Evolutionary conservation across 2,113 vertebrate genomes (phyloP).

Genomic region (Seriola quinqueradiata): DNA sequence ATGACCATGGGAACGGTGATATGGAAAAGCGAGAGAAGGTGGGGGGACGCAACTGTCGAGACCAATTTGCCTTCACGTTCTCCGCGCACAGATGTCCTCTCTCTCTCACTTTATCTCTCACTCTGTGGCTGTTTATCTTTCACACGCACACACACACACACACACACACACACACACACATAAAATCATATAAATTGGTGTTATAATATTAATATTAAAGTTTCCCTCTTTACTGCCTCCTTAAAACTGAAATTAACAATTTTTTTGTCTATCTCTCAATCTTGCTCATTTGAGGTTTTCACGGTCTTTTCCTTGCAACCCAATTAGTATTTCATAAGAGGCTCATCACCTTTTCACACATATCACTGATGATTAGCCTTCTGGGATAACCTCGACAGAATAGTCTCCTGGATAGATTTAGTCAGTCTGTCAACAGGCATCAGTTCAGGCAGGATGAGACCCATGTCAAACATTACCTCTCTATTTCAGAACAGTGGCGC

Average conservation of each 20-base stretch:
- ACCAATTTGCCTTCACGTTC: conserved; percentile 60
- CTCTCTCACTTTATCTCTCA: background rate
- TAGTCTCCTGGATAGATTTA: conserved; percentile 83
- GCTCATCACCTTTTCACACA: conserved; percentile 84
- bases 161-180: conserved; percentile 16
- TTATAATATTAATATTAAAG: background rate
- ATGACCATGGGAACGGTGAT: conserved; percentile 69
- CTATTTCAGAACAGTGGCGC: conserved; percentile 73
- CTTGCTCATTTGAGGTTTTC: conserved; percentile 61
- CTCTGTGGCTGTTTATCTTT: background rate
- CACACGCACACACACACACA: conserved; percentile 25
- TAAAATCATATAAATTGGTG: background rate
- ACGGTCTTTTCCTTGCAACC: conserved; percentile 65
- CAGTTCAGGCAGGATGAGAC: conserved; percentile 80
- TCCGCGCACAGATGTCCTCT: conserved; percentile 48
- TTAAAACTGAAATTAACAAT: conserved; percentile 36
- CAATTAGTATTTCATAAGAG: conserved; percentile 82
- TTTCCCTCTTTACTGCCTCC: background rate
- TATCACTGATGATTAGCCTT: conserved; percentile 82
- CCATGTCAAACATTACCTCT: conserved; percentile 82
- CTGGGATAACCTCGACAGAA: conserved; percentile 79
- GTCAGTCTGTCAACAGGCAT: conserved; percentile 84
- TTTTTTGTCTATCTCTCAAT: conserved; percentile 40
- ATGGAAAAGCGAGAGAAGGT: conserved; percentile 20
- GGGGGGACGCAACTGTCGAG: conserved; percentile 62